Base-by-base conservation (phyloP, 2,888 invertebrate species). In the Salpingus planirostris region DNA sequence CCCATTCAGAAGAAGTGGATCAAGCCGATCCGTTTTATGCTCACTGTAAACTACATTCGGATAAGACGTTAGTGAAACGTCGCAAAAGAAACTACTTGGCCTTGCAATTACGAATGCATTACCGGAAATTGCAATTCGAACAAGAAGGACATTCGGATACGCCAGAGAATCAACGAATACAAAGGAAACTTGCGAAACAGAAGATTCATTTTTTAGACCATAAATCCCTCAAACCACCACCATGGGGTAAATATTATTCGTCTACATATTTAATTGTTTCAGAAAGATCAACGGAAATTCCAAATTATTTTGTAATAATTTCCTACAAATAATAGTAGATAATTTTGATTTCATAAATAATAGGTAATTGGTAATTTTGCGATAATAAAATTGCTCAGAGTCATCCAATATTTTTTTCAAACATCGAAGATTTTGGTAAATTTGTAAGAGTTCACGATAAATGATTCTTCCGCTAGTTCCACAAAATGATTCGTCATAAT, bases 1-100 rank as follows among this genome's bases (percentile, higher is more conserved):
- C 92, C 0, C 88, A 89, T 60, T 81, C 84, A 1, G 89, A 88
- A 54, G 89, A 89, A 60, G 84, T 80, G 0, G 88, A 89, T 52
- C 89, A 89, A 52, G 93, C 93, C 0, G 96, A 96, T 68, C 96
- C 96, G 0, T 97, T 93, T 62, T 96, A 91, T 63, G 96, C 95
- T 0, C 92, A 96, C 58, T 97, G 96, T 60, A 88, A 86, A 61
- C 71, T 93, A 26, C 96, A 97, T 64, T 92, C 93, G 0, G 95
- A 96, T 57, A 92, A 92, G 63, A 76, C 82, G 3, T 72, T 86
- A 37, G 81, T 90, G 21, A 81, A 84, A 54, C 76, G 80, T 55
- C 74, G 87, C 3, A 79, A 80, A 54, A 70, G 84, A 3, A 92
- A 91, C 59, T 92, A 87, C 76, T 70, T 92, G 37, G 87, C 91